Percentiles rank a stretch among this genome's conserved stretches.
phyloP scores from a whole-genome alignment of 2,797 vertebrate species.

The Myotis planiceps region DNA sequence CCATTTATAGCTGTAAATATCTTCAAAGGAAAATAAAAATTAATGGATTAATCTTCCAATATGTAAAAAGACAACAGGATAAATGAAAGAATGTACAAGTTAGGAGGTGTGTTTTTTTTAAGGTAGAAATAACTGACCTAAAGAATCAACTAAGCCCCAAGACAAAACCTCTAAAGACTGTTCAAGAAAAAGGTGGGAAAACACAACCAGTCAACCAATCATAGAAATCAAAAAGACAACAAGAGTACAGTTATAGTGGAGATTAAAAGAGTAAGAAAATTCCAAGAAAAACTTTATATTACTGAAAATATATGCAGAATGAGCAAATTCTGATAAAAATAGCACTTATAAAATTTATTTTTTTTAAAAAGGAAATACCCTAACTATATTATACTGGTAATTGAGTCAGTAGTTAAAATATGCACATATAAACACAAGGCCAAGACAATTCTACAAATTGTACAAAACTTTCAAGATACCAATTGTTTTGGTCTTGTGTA shows the following conservation, averaged over 20 bases:
- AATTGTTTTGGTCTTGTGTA: neutral
- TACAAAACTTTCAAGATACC: neutral
- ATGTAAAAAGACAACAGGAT: neutral
- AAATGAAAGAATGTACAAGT: neutral
- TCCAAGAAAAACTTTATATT: neutral
- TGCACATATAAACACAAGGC: neutral
- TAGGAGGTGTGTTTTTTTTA: neutral
- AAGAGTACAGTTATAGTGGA: neutral
- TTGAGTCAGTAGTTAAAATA: neutral
- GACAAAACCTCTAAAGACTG: neutral
- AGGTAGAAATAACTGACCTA: neutral
- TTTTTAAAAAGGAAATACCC: neutral
- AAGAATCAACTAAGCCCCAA: neutral
- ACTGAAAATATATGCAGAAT: neutral
- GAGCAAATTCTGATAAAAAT: neutral
- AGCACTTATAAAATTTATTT: neutral
- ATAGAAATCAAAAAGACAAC: neutral
- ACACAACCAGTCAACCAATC: neutral
- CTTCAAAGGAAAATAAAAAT: neutral
- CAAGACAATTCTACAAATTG: neutral
- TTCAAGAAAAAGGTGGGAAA: neutral
- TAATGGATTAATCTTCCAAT: neutral
- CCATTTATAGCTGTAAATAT: neutral
- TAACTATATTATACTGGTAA: neutral
- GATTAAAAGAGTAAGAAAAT: neutral